phyloP scores from a whole-genome alignment of 1,140 invertebrate species.

The Rhopalosiphum maidis region DNA sequence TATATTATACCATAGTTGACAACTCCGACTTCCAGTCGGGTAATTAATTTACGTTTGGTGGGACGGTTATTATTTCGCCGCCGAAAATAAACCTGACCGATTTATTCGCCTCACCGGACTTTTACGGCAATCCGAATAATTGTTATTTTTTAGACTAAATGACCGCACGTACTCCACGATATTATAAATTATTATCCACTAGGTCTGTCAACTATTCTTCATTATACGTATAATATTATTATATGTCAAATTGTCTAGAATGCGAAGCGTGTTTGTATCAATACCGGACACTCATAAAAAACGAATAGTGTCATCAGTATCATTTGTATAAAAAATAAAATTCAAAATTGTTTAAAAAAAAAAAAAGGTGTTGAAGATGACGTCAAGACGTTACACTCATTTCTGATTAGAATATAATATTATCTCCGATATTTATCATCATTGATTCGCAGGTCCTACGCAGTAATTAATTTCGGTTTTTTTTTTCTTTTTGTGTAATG shows the following conservation, averaged over 20 bases:
- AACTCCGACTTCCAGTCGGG: neutral
- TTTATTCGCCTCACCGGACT: neutral
- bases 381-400: neutral
- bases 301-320: neutral
- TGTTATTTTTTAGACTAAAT: neutral
- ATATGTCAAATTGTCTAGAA: neutral
- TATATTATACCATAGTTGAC: neutral
- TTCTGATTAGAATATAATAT: neutral
- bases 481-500: neutral
- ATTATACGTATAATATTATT: neutral
- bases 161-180: neutral
- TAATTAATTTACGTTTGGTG: neutral
- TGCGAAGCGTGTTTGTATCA: neutral
- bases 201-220: neutral
- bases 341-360: neutral
- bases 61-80: neutral
- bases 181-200: neutral
- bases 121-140: neutral
- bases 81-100: neutral
- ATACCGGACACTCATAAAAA: neutral
- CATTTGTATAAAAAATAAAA: neutral
- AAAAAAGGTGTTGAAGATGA: neutral
- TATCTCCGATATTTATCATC: neutral
- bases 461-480: neutral
- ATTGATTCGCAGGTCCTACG: too few relatives aligned